A percentile compares a stretch with the other conserved stretches of the same genome.
phyloP scores from a whole-genome alignment of 2,113 vertebrate genomes.

The Tricholaema leucomelas region DNA sequence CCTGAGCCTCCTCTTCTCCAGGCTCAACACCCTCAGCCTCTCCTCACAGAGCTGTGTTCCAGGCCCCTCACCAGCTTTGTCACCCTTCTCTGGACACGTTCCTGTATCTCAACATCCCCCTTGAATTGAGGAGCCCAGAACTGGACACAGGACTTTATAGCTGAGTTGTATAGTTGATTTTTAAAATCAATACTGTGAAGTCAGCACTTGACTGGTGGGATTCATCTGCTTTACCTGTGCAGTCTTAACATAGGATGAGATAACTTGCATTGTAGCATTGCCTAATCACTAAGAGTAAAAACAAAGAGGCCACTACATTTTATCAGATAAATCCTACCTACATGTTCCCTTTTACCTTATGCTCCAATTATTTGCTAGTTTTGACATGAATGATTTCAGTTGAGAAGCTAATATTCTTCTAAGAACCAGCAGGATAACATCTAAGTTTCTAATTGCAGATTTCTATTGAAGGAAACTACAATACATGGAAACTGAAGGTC shows the following conservation, averaged over 20 bases:
- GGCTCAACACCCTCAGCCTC: too few species aligned
- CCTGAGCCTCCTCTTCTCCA: too few species aligned
- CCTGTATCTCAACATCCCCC: too few species aligned
- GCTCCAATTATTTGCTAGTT: background rate
- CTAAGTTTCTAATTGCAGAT: background rate
- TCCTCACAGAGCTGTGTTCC: too few species aligned
- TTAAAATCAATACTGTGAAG: accelerated
- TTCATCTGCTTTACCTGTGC: background rate
- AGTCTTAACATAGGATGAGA: background rate
- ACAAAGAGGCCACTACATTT: background rate
- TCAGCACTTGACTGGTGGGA: background rate
- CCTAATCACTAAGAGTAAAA: background rate
- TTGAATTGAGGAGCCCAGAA: too few species aligned
- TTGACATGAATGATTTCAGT: background rate
- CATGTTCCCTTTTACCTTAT: background rate
- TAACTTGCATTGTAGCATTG: background rate
- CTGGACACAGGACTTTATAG: too few species aligned
- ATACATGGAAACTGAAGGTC: background rate
- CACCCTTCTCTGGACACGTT: too few species aligned
- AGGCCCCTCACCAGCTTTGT: too few species aligned
- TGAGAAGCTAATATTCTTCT: background rate
- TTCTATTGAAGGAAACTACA: background rate
- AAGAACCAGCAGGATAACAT: background rate
- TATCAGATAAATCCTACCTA: accelerated
- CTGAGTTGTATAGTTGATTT: background rate